Evolutionary conservation across 2,113 vertebrate species (phyloP).

Genomic region (Tinamus guttatus): DNA sequence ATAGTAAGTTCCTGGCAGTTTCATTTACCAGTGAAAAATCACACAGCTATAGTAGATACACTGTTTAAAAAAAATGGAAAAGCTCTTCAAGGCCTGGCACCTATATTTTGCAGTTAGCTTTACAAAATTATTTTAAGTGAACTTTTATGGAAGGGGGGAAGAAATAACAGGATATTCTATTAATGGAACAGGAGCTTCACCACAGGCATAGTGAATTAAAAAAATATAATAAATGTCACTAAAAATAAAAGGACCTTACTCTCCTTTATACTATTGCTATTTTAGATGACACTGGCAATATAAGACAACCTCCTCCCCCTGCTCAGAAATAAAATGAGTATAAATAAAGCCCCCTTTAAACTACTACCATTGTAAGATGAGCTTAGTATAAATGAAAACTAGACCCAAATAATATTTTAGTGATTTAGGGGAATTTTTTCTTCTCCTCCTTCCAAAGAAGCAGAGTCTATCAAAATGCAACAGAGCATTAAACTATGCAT

Average conservation of each 20-base stretch:
- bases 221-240: conserved; percentile 25
- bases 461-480: neutral
- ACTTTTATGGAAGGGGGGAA: neutral
- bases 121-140: neutral
- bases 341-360: conserved; percentile 20
- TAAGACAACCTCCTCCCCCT: neutral
- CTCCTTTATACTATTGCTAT: conserved; percentile 10
- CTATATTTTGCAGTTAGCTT: neutral
- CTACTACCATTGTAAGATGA: neutral
- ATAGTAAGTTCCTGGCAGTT: conserved; percentile 9
- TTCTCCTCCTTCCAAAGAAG: neutral
- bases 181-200: neutral
- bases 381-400: neutral
- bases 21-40: conserved; percentile 57
- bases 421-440: neutral
- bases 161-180: conserved; percentile 9
- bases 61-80: neutral
- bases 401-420: neutral
- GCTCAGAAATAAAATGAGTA: conserved; percentile 19
- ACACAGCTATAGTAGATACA: neutral
- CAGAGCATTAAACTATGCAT: neutral
- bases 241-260: conserved; percentile 32
- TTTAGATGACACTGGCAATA: conserved; percentile 29
- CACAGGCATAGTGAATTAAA: neutral
- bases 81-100: neutral